phyloP scores from a whole-genome alignment of 2,888 invertebrate genomes.

The Azorinus chamasolen region DNA sequence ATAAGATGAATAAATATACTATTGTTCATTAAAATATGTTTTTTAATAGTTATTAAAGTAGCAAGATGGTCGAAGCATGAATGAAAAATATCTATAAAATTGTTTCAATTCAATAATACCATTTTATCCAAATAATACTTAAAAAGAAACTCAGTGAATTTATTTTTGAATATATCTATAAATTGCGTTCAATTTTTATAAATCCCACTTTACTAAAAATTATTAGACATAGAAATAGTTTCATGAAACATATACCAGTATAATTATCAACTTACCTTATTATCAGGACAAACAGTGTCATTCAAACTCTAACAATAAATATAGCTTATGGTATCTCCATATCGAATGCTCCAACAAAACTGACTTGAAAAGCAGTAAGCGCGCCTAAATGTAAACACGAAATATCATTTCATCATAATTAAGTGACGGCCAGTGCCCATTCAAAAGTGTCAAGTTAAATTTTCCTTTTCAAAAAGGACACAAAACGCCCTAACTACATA shows the following conservation, averaged over 20 bases:
- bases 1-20: too few relatives aligned
- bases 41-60: too few relatives aligned
- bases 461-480: constrained; percentile 37
- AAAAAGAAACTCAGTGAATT: neutral
- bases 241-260: too few relatives aligned
- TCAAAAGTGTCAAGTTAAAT: constrained; percentile 60
- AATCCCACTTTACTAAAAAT: neutral
- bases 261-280: neutral
- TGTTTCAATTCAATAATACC: neutral
- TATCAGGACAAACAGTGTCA: too few relatives aligned
- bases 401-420: constrained; percentile 62
- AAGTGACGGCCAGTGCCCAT: constrained; percentile 56
- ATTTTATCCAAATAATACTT: neutral
- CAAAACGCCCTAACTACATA: constrained; percentile 20
- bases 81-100: neutral
- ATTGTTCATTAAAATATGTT: too few relatives aligned
- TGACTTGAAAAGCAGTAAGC: constrained; percentile 24
- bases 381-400: constrained; percentile 54
- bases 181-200: too few relatives aligned
- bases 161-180: too few relatives aligned
- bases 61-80: too few relatives aligned
- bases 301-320: too few relatives aligned
- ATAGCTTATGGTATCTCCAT: neutral
- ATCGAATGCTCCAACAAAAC: neutral
- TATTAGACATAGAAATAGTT: neutral